phyloP scores from a whole-genome alignment of 1,140 invertebrate species.

The Dinothrombium tinctorium region DNA sequence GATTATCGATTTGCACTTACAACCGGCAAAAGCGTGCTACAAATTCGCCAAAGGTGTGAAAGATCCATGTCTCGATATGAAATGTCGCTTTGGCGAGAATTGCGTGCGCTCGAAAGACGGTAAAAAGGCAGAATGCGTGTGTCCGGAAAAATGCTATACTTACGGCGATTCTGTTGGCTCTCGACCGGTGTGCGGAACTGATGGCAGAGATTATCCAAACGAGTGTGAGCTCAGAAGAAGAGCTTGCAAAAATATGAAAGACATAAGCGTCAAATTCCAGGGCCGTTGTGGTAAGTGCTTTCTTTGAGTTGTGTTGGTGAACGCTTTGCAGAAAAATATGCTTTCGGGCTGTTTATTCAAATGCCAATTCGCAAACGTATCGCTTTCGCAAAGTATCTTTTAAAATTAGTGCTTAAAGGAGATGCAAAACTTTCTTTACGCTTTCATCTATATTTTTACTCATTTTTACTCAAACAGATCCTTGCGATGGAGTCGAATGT shows the following conservation, averaged over 20 bases:
- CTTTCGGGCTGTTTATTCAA: too few relatives aligned
- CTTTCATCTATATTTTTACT: not conserved
- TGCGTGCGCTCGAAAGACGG: constrained; percentile 52
- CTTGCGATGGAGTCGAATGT: constrained; percentile 46
- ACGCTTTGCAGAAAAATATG: too few relatives aligned
- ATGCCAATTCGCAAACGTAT: too few relatives aligned
- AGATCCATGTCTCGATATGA: constrained; percentile 45
- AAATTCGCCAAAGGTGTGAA: constrained; percentile 37
- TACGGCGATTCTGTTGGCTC: constrained; percentile 53
- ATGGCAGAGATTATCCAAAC: constrained; percentile 31
- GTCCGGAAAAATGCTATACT: constrained; percentile 43
- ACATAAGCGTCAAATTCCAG: constrained; percentile 58
- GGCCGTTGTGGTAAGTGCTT: constrained; percentile 62
- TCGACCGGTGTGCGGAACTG: constrained; percentile 38
- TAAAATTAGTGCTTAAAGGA: too few relatives aligned
- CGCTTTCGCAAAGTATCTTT: too few relatives aligned
- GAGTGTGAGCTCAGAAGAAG: constrained; percentile 50
- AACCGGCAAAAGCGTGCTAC: constrained; percentile 25
- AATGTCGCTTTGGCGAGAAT: constrained; percentile 43
- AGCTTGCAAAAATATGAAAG: constrained; percentile 42
- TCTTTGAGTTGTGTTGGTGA: not conserved
- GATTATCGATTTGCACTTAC: too few relatives aligned
- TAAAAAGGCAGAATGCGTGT: constrained; percentile 40
- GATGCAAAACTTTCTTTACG: not conserved
- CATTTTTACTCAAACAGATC: constrained; percentile 34